Base-by-base conservation (phyloP, 2,888 invertebrate genomes). In the Lithophane socia region DNA sequence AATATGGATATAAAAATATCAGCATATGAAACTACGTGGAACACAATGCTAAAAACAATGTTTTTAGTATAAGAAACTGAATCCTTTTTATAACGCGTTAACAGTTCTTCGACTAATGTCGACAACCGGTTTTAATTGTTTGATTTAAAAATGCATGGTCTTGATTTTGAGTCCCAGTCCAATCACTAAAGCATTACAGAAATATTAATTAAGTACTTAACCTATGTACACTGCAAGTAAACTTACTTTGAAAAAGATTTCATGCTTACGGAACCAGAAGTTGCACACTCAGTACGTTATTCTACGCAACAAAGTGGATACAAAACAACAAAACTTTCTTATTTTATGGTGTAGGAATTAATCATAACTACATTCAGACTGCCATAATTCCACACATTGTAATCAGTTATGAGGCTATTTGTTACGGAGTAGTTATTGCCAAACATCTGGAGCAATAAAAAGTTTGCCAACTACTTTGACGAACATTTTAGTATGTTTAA, bases 361-460 rank as follows among this genome's bases (percentile, higher is more conserved):
- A 61, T 73, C 44, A 67, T 64, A 60, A 73, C n/a, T 24, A 64
- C 70, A 65, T 75, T 80, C 60, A 73, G 18, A 52, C 63, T 8
- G 9, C 49, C 49, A 68, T 63, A 58, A 66, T 42, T 72, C 44
- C n/a, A 54, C n/a, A 74, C 81, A 84, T 69, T 83, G 66, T 72
- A n/a, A 60, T 60, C 18, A 24, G 60, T 73, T 66, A 77, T 61
- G 24, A 16, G 18, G 63, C 72, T 64, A 76, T 74, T 61, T 60
- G 54, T 56, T 47, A n/a, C 29, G 16, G 18, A 77, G 47, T 65
- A 49, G 49, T 76, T 84, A 73, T 67, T 42, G 29, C 56, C 37
- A 24, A 77, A 74, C 85, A 84, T 77, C 85, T 83, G 83, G 76
- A 61, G 52, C 29, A 12, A 70, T 77, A 84, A 79, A 75, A 42